A percentile compares a stretch with the other conserved stretches of the same genome.
These are phyloP conservation scores for Peucedramus taeniatus DNA, from an alignment of 2,113 vertebrate genomes.

Conservation along the genomic window DNA sequence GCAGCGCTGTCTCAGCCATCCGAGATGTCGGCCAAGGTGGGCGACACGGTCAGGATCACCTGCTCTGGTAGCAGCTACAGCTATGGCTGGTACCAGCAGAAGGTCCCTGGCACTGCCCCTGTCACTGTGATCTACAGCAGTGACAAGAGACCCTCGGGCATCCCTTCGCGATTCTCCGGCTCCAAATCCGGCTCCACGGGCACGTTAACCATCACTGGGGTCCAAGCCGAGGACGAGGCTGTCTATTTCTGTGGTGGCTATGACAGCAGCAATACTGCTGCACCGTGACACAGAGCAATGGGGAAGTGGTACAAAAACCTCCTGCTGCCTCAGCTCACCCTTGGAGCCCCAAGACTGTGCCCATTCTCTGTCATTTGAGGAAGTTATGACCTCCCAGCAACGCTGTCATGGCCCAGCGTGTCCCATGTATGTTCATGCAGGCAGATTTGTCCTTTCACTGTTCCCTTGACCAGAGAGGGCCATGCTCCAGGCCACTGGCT, in stretches of 20 bases:
- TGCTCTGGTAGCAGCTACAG: rapidly evolving
- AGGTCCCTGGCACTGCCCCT: neutral
- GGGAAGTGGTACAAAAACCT: neutral
- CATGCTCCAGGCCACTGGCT: neutral
- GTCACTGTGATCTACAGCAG: rapidly evolving
- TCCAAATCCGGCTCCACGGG: rapidly evolving
- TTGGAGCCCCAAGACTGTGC: neutral
- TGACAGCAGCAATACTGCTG: neutral
- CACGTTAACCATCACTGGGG: conserved; percentile 7
- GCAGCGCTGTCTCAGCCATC: neutral
- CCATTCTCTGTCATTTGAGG: neutral
- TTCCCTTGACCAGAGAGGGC: neutral
- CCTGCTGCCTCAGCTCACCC: neutral
- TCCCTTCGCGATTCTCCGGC: neutral
- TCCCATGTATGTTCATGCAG: too few species aligned
- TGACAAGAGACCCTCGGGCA: rapidly evolving
- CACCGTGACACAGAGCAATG: neutral
- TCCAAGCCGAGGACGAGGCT: conserved; percentile 12
- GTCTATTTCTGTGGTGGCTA: neutral
- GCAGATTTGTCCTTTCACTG: neutral
- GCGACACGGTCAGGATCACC: rapidly evolving
- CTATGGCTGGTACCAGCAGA: neutral
- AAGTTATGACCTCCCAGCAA: neutral
- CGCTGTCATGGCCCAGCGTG: rapidly evolving
- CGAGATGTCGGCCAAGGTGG: rapidly evolving